A percentile compares a stretch with the other conserved stretches of the same genome.
phyloP scores from a whole-genome alignment of 1,140 invertebrate genomes.

The Physella acuta region DNA sequence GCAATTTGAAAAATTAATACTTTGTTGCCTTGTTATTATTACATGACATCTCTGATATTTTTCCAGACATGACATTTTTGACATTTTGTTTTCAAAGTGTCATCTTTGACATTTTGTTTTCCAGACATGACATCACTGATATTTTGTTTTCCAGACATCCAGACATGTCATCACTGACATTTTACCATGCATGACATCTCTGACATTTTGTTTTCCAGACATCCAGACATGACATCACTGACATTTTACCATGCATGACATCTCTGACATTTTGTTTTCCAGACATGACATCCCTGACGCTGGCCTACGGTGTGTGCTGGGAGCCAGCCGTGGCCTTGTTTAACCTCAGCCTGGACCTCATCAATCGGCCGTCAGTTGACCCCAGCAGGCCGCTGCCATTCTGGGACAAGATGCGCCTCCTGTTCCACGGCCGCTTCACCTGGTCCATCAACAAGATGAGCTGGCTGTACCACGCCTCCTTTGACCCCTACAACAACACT shows the following conservation, averaged over 20 bases:
- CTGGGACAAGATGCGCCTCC: conserved; percentile 94
- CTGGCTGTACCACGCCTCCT: conserved; percentile 86
- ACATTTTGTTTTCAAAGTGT: too few species aligned
- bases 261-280: conserved; percentile 10
- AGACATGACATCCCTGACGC: conserved; percentile 65
- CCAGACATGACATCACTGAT: conserved; percentile 47
- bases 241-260: too few species aligned
- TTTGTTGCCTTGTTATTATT: too few species aligned
- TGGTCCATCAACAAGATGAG: conserved; percentile 83
- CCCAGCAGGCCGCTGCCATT: conserved; percentile 82
- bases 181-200: too few species aligned
- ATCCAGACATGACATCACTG: too few species aligned
- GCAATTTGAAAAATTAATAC: too few species aligned
- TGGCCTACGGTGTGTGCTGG: conserved; percentile 98
- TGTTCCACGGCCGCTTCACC: conserved; percentile 90
- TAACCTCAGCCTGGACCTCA: conserved; percentile 75
- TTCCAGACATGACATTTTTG: too few species aligned
- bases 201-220: too few species aligned
- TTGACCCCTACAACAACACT: conserved; percentile 97
- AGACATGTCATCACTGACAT: too few species aligned
- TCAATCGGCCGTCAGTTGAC: conserved; percentile 88
- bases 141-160: too few species aligned
- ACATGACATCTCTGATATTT: too few species aligned
- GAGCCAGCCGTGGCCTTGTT: conserved; percentile 96
- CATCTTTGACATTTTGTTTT: conserved; percentile 8